These are phyloP conservation scores for Nephila pilipes DNA, from an alignment of 1,140 invertebrate genomes.

Conservation along the genomic window DNA sequence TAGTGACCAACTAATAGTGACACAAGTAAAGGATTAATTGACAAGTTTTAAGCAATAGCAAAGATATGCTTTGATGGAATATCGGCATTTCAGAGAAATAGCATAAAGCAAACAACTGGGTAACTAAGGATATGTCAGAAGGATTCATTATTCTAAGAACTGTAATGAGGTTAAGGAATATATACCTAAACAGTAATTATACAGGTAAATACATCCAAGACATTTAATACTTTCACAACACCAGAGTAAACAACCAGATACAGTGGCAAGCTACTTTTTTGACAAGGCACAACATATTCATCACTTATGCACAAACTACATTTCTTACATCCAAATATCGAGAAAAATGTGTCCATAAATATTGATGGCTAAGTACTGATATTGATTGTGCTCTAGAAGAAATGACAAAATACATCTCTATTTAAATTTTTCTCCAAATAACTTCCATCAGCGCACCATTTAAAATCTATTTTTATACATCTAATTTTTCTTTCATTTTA, in stretches of 20 bases:
- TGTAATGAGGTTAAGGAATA: background rate
- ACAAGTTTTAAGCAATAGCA: background rate
- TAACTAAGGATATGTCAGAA: constrained; percentile 12
- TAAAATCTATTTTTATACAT: constrained; percentile 22
- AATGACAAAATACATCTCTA: constrained; percentile 37
- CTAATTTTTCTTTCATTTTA: constrained; percentile 12
- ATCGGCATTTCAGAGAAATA: background rate
- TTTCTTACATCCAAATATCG: constrained; percentile 42
- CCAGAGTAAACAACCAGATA: constrained; percentile 36
- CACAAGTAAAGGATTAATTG: background rate
- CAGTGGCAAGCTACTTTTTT: constrained; percentile 58
- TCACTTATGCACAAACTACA: constrained; percentile 56
- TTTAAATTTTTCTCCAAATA: background rate
- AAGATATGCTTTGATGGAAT: constrained; percentile 7
- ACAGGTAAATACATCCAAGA: constrained; percentile 41
- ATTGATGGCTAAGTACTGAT: constrained; percentile 49
- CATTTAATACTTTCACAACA: constrained; percentile 33
- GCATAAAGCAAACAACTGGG: background rate
- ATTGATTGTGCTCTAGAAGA: constrained; percentile 27
- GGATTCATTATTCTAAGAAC: background rate
- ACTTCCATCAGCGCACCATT: background rate
- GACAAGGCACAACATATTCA: constrained; percentile 67
- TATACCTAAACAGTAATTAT: constrained; percentile 5
- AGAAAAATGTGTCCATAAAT: constrained; percentile 48
- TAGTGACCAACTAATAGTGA: constrained; percentile 4